phyloP scores from a whole-genome alignment of 2,888 invertebrate genomes.

The Aporophyla nigra region DNA sequence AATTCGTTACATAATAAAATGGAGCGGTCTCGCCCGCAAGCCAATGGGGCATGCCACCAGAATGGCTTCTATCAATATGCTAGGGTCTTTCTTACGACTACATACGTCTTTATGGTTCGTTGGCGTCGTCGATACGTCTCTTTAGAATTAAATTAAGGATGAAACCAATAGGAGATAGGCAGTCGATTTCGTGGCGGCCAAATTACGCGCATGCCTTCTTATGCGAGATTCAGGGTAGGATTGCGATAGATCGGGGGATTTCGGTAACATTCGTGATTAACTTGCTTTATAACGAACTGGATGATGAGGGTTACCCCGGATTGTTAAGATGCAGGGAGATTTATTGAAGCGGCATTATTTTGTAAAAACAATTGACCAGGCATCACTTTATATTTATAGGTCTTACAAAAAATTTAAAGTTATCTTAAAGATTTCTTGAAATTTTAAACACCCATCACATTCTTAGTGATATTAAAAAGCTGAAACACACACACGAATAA shows the following conservation, averaged over 20 bases:
- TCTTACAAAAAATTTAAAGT: background rate
- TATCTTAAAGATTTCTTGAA: background rate
- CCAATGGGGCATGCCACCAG: slow-evolving; percentile 80
- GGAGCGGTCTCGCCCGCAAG: slow-evolving; percentile 73
- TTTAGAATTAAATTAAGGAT: slow-evolving; percentile 88
- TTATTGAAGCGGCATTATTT: background rate
- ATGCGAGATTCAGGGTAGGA: slow-evolving; percentile 59
- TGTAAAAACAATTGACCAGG: background rate
- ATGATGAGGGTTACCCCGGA: slow-evolving; percentile 26
- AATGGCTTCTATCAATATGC: slow-evolving; percentile 84
- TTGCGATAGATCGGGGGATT: slow-evolving; percentile 63
- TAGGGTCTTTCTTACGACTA: slow-evolving; percentile 78
- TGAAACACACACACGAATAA: slow-evolving; percentile 6
- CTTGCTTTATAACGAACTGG: slow-evolving; percentile 58
- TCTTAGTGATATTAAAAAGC: background rate
- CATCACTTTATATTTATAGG: background rate
- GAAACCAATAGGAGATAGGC: slow-evolving; percentile 82
- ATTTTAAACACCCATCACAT: background rate
- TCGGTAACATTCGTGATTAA: slow-evolving; percentile 61
- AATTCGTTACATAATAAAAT: slow-evolving; percentile 74
- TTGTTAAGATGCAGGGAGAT: slow-evolving; percentile 10
- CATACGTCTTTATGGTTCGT: slow-evolving; percentile 85
- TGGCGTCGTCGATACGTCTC: slow-evolving; percentile 83
- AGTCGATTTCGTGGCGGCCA: slow-evolving; percentile 76
- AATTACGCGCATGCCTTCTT: slow-evolving; percentile 74